Evolutionary conservation across 2,888 invertebrate genomes (phyloP), one percentile per base, ranked within the genome.

Genomic region (Plutella xylostella): DNA sequence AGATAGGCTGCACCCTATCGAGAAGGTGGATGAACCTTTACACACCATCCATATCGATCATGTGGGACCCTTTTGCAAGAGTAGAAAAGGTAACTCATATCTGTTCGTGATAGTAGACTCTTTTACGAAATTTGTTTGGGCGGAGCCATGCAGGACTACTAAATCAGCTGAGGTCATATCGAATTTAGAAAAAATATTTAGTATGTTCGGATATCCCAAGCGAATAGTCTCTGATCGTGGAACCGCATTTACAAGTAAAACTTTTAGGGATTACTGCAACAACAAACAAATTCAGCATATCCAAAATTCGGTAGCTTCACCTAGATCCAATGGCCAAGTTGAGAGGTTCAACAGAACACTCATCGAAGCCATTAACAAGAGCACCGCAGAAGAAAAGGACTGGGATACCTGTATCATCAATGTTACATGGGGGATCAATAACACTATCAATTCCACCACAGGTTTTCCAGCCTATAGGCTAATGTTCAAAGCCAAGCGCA

Each of bases 41-140:
- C 34, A 34, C 34, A 34, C 34, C 4, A 15, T 41, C 6, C 41
- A 41, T 17, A 15, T 28, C 6, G 25, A 41, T 41, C 41, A 41
- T 9, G n/a, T 22, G 15, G 41, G 41, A 3, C 41, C 25, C 3
- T 41, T 41, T 41, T n/a, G 4, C 7, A 41, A 22, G 19, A 41
- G 3, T 17, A n/a, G 15, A 22, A 22, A 41, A 7, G 41, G 41
- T 25, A 22, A 22, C 15, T 15, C n/a, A 12, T 41, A 41, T 34
- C 15, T 34, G 14, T 34, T 34, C 14, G 34, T 6, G 2, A 17
- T 34, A 34, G 17, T 34, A 3, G 22, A 38, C 15, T 21, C 21
- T 5, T 41, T 42, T 25, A 42, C 42, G 4, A 41, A 41, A 15
- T 41, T 41, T 14, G 28, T 41, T 4, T 15, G 14, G 11, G 15